Conservation (phyloP, 2,113 vertebrate species). For the Rhizomys pruinosus region DNA sequence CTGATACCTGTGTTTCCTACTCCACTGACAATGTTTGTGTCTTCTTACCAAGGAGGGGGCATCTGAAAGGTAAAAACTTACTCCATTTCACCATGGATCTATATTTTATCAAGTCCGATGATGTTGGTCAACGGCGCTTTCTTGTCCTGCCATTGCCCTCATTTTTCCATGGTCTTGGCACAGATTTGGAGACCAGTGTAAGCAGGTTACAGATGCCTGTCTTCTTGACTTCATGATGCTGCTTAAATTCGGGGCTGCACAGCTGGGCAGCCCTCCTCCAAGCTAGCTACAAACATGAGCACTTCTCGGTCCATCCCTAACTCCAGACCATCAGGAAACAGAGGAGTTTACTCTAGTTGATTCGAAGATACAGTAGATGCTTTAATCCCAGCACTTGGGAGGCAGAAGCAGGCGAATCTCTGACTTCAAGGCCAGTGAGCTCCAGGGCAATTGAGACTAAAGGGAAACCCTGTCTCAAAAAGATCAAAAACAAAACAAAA, state of each 20-base stretch:
- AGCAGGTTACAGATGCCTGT: too few relatives aligned
- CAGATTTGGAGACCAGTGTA: not conserved
- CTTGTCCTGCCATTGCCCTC: not conserved
- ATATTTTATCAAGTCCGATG: rapidly evolving
- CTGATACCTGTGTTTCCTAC: not conserved
- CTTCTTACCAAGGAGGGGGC: not conserved
- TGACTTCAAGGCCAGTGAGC: too few relatives aligned
- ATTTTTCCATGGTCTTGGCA: too few relatives aligned
- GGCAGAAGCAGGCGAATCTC: too few relatives aligned
- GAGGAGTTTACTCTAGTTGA: not conserved
- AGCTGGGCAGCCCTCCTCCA: not conserved
- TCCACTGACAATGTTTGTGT: too few relatives aligned
- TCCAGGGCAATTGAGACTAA: too few relatives aligned
- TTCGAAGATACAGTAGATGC: not conserved
- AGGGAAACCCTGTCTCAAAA: too few relatives aligned
- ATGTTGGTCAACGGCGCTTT: not conserved
- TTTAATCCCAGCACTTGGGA: too few relatives aligned
- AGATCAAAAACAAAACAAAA: too few relatives aligned
- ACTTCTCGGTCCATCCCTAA: not conserved
- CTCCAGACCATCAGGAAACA: not conserved
- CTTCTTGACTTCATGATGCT: not conserved
- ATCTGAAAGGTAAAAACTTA: not conserved
- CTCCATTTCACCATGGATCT: rapidly evolving
- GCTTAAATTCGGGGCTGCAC: not conserved
- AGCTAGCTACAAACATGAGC: not conserved